Percentiles rank a stretch among this genome's conserved stretches.
Conservation (phyloP, 2,113 vertebrate genomes). For the Sitta europaea region DNA sequence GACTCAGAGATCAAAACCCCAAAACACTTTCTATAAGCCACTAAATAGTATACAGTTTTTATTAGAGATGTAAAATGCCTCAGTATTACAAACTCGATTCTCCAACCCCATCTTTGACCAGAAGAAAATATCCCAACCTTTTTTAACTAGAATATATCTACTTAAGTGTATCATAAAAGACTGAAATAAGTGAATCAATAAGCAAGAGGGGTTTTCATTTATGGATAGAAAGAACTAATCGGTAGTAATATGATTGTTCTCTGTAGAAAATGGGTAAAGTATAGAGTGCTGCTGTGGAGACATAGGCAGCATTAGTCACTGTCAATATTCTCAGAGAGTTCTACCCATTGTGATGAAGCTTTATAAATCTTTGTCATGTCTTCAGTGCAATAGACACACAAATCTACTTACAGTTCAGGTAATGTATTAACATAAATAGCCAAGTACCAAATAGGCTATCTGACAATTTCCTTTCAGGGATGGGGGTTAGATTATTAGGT, state of each 20-base stretch:
- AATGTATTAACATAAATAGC: conserved; percentile 54
- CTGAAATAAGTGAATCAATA: conserved; percentile 57
- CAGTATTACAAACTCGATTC: background rate
- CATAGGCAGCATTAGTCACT: conserved; percentile 55
- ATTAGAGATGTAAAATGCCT: conserved; percentile 1
- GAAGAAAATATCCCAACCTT: background rate
- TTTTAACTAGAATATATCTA: conserved; percentile 23
- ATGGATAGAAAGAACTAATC: conserved; percentile 35
- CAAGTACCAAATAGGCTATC: conserved; percentile 58
- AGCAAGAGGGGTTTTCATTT: background rate
- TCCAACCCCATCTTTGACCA: background rate
- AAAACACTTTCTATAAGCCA: background rate
- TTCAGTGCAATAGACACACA: conserved; percentile 51
- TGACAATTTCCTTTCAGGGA: conserved; percentile 32
- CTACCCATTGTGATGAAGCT: conserved; percentile 51
- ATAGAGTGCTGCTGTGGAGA: conserved; percentile 52
- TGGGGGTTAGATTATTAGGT: conserved; percentile 20
- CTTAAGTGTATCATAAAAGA: conserved; percentile 38
- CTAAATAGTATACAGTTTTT: background rate
- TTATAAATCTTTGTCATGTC: conserved; percentile 69
- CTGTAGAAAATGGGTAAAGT: conserved; percentile 50
- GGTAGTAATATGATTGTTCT: conserved; percentile 50
- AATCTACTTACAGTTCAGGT: conserved; percentile 66
- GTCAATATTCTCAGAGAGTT: conserved; percentile 58
- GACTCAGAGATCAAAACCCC: background rate